A percentile compares a stretch with the other conserved stretches of the same genome.
Conservation (phyloP, 2,797 vertebrate genomes). For the Danio choprae region DNA sequence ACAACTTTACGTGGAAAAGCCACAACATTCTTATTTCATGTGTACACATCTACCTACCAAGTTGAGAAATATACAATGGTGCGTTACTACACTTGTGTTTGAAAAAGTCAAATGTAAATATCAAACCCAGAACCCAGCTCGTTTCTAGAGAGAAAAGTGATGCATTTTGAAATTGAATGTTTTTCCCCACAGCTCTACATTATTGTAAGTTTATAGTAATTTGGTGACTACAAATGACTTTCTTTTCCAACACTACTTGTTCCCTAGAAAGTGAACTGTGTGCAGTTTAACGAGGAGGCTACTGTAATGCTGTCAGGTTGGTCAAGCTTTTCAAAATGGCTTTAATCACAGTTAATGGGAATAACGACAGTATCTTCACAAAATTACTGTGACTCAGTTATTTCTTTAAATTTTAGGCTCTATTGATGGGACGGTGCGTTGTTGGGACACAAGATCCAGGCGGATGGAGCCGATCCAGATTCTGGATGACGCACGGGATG, state of each 20-base stretch:
- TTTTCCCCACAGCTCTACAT: not conserved
- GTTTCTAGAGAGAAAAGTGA: no score
- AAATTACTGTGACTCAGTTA: not conserved
- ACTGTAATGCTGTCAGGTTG: constrained; percentile 90
- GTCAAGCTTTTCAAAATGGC: constrained; percentile 20
- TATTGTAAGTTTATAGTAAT: not conserved
- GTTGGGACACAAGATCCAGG: constrained; percentile 92
- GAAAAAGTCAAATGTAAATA: no score
- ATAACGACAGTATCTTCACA: not conserved
- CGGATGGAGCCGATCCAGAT: constrained; percentile 85
- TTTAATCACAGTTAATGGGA: not conserved
- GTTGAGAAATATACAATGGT: no score
- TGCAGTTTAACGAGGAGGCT: constrained; percentile 93
- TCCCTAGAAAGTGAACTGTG: constrained; percentile 89
- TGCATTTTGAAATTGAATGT: no score
- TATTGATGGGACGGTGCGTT: constrained; percentile 89
- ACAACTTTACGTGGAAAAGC: no score
- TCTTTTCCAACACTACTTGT: not conserved
- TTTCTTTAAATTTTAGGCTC: constrained; percentile 79
- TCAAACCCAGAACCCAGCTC: no score
- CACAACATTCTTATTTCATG: no score
- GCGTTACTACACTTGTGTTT: no score
- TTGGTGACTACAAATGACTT: not conserved
- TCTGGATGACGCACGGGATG: constrained; percentile 87
- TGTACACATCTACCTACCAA: no score